Percentiles rank a stretch among this genome's conserved stretches.
Evolutionary conservation across 2,888 invertebrate species (phyloP).

Genomic region (Volucella inflata): DNA sequence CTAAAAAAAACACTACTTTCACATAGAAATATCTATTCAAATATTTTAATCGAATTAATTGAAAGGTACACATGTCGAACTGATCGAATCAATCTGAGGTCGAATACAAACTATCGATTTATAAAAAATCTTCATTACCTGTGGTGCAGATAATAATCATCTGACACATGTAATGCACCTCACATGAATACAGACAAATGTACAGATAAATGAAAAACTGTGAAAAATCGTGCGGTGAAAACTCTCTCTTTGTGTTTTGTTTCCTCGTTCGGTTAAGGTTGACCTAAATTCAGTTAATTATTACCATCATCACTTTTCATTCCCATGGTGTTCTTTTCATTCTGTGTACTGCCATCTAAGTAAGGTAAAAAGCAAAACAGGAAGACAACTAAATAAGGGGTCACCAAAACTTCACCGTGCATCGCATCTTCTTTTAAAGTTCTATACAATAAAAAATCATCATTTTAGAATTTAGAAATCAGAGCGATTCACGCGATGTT

Average conservation of each 20-base stretch:
- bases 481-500: not conserved
- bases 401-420: constrained; percentile 29
- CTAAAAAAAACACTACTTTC: too few relatives aligned
- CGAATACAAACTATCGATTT: not conserved
- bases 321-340: constrained; percentile 40
- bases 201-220: constrained; percentile 17
- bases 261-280: constrained; percentile 37
- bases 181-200: not conserved
- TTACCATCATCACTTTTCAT: constrained; percentile 61
- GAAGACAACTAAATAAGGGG: constrained; percentile 54
- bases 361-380: constrained; percentile 53
- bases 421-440: constrained; percentile 1
- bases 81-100: not conserved
- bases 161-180: constrained; percentile 7
- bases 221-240: constrained; percentile 62
- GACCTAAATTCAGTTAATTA: constrained; percentile 72
- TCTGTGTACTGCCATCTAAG: constrained; percentile 55
- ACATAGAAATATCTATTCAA: too few relatives aligned
- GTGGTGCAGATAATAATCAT: constrained; percentile 38
- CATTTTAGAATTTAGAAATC: constrained; percentile 5
- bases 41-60: too few relatives aligned
- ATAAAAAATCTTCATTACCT: constrained; percentile 4
- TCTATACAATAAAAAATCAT: constrained; percentile 51
- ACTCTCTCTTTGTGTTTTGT: constrained; percentile 52
- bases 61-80: constrained; percentile 1